Evolutionary conservation across 2,888 invertebrate genomes (phyloP).

Genomic region (Monoplex corrugatus): DNA sequence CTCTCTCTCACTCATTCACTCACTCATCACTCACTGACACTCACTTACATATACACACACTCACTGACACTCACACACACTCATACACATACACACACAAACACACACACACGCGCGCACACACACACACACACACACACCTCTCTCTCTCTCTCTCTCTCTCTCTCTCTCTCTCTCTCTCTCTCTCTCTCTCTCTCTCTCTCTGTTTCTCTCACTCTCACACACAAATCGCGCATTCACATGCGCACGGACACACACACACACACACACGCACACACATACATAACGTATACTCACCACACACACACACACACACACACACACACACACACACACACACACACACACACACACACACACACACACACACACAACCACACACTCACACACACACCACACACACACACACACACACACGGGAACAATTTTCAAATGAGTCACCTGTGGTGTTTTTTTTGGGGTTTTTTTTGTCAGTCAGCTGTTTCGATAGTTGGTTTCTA

Average conservation of each 20-base stretch:
- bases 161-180: too few relatives aligned
- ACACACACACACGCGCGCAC: too few relatives aligned
- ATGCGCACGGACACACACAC: neutral
- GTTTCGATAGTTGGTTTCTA: too few relatives aligned
- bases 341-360: neutral
- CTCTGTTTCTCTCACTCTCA: neutral
- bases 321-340: neutral
- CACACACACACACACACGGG: neutral
- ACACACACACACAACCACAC: neutral
- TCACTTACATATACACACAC: too few relatives aligned
- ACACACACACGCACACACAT: neutral
- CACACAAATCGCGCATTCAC: neutral
- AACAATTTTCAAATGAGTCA: neutral
- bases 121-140: too few relatives aligned
- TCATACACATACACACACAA: too few relatives aligned
- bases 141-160: too few relatives aligned
- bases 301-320: too few relatives aligned
- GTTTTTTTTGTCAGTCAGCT: neutral
- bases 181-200: neutral
- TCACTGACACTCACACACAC: too few relatives aligned
- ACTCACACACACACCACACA: slow-evolving; percentile 21
- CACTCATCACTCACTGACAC: too few relatives aligned
- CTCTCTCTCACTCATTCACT: too few relatives aligned
- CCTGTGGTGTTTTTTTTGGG: neutral
- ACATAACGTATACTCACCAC: too few relatives aligned